phyloP scores from a whole-genome alignment of 53 echinoderm and acorn worm genomes.

The Apostichopus leukothele region DNA sequence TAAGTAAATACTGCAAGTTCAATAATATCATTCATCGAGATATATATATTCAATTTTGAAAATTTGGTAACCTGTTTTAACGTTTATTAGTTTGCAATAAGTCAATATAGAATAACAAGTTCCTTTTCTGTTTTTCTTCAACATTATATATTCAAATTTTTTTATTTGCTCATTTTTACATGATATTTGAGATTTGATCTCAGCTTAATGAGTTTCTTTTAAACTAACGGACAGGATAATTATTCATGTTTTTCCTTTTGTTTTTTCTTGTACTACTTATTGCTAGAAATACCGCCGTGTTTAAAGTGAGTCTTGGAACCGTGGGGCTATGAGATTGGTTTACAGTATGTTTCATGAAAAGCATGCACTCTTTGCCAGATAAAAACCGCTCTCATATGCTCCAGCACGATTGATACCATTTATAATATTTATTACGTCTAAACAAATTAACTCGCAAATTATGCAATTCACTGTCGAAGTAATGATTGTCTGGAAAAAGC shows the following conservation, averaged over 20 bases:
- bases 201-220: conserved; percentile 9
- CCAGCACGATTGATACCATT: neutral
- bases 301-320: conserved; percentile 35
- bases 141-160: too few relatives aligned
- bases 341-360: conserved; percentile 2
- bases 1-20: too few relatives aligned
- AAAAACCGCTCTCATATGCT: neutral
- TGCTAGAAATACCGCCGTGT: conserved; percentile 39
- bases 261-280: conserved; percentile 16
- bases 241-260: neutral
- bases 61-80: too few relatives aligned
- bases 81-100: too few relatives aligned
- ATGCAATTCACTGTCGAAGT: conserved; percentile 6
- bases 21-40: too few relatives aligned
- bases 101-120: too few relatives aligned
- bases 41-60: too few relatives aligned
- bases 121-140: too few relatives aligned
- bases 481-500: neutral
- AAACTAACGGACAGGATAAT: neutral
- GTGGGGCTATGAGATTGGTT: neutral
- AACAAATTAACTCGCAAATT: neutral
- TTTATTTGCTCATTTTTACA: too few relatives aligned
- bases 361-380: neutral
- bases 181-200: neutral
- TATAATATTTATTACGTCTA: neutral